These are phyloP conservation scores for Tetropium fuscum DNA, from an alignment of 2,888 invertebrate genomes.

Conservation along the genomic window DNA sequence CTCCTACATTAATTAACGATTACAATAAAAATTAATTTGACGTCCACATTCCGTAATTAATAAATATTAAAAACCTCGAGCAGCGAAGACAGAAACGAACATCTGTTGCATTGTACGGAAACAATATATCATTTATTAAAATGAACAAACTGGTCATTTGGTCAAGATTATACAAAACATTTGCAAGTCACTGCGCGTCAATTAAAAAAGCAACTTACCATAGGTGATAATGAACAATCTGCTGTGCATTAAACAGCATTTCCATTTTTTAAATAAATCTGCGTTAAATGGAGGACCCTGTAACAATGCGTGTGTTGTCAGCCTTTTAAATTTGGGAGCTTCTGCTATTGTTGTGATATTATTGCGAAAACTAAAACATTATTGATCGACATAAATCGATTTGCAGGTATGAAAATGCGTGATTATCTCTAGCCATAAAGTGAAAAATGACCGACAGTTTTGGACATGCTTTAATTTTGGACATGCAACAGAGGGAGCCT, in stretches of 20 bases:
- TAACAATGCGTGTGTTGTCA: constrained; percentile 19
- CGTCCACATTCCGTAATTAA: neutral
- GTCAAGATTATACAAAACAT: constrained; percentile 29
- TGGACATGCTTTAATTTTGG: constrained; percentile 42
- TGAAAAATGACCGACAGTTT: constrained; percentile 30
- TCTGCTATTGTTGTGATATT: constrained; percentile 40
- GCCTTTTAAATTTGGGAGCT: constrained; percentile 24
- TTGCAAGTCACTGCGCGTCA: constrained; percentile 39
- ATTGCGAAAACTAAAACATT: constrained; percentile 46
- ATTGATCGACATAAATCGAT: constrained; percentile 44
- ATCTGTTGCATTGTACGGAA: constrained; percentile 6
- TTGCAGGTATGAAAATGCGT: constrained; percentile 37
- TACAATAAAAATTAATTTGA: constrained; percentile 3
- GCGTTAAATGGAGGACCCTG: constrained; percentile 11
- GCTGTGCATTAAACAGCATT: constrained; percentile 11
- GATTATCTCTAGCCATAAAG: constrained; percentile 28
- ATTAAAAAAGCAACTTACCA: constrained; percentile 36
- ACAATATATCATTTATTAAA: constrained; percentile 15
- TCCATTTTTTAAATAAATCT: constrained; percentile 16
- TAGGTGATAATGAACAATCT: constrained; percentile 15
- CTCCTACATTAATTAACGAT: neutral
- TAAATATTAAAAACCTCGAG: constrained; percentile 2
- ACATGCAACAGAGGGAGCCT: too few relatives aligned
- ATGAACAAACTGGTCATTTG: constrained; percentile 21
- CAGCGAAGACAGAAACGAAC: constrained; percentile 4